These are phyloP conservation scores for Aplochiton taeniatus DNA, from an alignment of 2,797 vertebrate genomes.

Conservation along the genomic window DNA sequence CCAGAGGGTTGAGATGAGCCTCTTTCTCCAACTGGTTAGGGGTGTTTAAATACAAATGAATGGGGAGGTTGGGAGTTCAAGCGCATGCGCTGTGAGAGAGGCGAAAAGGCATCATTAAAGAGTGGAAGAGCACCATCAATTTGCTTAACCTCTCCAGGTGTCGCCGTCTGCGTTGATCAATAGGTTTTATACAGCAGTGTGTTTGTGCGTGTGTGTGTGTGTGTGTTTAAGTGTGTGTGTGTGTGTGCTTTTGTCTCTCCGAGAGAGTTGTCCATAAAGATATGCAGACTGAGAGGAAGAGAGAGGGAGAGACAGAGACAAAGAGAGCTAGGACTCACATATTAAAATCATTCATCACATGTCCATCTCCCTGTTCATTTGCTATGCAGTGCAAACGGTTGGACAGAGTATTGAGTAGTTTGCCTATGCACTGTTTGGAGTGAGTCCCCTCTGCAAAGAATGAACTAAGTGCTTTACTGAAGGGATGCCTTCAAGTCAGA, in stretches of 20 bases:
- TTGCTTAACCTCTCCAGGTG: constrained; percentile 53
- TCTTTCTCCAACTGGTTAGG: constrained; percentile 61
- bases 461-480: too few species aligned
- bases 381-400: background rate
- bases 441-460: background rate
- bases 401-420: background rate
- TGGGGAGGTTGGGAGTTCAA: constrained; percentile 29
- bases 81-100: constrained; percentile 30
- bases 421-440: background rate
- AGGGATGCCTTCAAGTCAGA: constrained; percentile 12
- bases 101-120: constrained; percentile 10
- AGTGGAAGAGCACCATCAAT: constrained; percentile 20
- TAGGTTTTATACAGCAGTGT: constrained; percentile 51
- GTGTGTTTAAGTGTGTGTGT: too few species aligned
- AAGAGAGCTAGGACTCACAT: constrained; percentile 36
- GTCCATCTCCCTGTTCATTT: constrained; percentile 24
- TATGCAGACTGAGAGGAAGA: constrained; percentile 10
- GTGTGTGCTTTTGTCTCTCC: background rate
- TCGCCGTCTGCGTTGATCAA: constrained; percentile 55
- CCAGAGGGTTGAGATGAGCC: too few species aligned
- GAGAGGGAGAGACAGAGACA: constrained; percentile 4
- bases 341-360: constrained; percentile 55
- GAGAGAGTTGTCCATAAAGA: constrained; percentile 24
- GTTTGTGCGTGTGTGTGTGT: too few species aligned
- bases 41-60: constrained; percentile 73